A percentile compares a stretch with the other conserved stretches of the same genome.
Conservation (phyloP, 2,113 vertebrate species). For the Melanerpes formicivorus region DNA sequence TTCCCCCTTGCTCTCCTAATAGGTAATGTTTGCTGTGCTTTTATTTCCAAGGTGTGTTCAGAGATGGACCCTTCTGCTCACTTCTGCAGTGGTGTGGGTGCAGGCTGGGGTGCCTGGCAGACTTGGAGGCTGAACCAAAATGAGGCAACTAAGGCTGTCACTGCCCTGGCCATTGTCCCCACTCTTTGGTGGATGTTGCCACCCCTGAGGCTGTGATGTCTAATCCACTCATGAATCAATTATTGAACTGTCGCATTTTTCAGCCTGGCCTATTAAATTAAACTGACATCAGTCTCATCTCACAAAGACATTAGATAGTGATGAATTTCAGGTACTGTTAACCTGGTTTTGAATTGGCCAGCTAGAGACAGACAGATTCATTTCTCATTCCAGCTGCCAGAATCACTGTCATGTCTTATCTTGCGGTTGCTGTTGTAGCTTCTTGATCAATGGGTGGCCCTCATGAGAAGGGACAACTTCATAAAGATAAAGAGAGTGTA, state of each 20-base stretch:
- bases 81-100: background rate
- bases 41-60: background rate
- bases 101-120: background rate
- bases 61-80: background rate
- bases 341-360: conserved; percentile 64
- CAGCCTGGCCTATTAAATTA: conserved; percentile 67
- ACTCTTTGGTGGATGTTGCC: conserved; percentile 18
- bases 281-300: conserved; percentile 71
- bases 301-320: conserved; percentile 64
- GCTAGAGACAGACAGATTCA: conserved; percentile 50
- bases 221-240: conserved; percentile 69
- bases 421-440: background rate
- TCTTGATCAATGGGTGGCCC: conserved; percentile 12
- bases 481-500: background rate
- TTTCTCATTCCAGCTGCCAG: conserved; percentile 53
- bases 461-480: background rate
- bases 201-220: conserved; percentile 43
- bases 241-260: conserved; percentile 67
- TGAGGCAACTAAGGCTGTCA: background rate
- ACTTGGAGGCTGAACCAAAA: background rate
- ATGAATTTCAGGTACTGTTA: conserved; percentile 70
- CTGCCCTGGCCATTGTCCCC: background rate
- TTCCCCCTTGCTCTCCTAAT: background rate
- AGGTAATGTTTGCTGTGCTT: background rate
- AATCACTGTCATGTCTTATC: background rate